Conservation (phyloP, 64 coral and sea anemone genomes). For the Catalaphyllia jardinei region DNA sequence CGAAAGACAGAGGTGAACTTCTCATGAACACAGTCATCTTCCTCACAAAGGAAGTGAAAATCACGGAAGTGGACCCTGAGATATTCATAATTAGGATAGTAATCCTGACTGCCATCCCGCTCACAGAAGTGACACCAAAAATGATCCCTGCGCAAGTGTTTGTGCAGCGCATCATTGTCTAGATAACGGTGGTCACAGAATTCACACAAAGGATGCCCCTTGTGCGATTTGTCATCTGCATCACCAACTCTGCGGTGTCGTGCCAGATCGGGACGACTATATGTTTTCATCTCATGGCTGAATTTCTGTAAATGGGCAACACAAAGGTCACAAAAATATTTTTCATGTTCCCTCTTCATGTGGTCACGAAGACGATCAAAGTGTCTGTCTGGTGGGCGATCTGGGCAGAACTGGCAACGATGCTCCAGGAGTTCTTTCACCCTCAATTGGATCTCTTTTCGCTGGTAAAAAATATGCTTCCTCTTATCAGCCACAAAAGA, state of each 20-base stretch:
- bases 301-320: slow-evolving; percentile 83
- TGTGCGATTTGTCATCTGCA: slow-evolving; percentile 78
- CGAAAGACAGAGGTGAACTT: slow-evolving; percentile 89
- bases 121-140: slow-evolving; percentile 99
- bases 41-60: slow-evolving; percentile 91
- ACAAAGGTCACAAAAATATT: slow-evolving; percentile 84
- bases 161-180: slow-evolving; percentile 89
- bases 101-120: slow-evolving; percentile 86
- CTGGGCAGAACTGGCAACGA: slow-evolving; percentile 65
- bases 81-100: slow-evolving; percentile 72
- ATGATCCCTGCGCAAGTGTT: slow-evolving; percentile 85
- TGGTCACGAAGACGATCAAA: slow-evolving; percentile 74
- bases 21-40: slow-evolving; percentile 82
- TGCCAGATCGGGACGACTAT: slow-evolving; percentile 73
- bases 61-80: slow-evolving; percentile 79
- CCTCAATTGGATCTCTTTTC: slow-evolving; percentile 60
- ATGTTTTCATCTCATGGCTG: slow-evolving; percentile 71
- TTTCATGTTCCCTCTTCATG: slow-evolving; percentile 60
- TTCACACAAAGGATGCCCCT: slow-evolving; percentile 89
- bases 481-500: slow-evolving; percentile 30
- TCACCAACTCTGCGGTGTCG: slow-evolving; percentile 84
- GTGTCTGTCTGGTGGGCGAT: slow-evolving; percentile 10
- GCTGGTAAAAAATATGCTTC: slow-evolving; percentile 56
- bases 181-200: slow-evolving; percentile 90
- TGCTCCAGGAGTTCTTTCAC: slow-evolving; percentile 81